Percentiles rank a stretch among this genome's conserved stretches.
Evolutionary conservation across 2,888 invertebrate genomes (phyloP).

Genomic region (Chelonus formosanus): DNA sequence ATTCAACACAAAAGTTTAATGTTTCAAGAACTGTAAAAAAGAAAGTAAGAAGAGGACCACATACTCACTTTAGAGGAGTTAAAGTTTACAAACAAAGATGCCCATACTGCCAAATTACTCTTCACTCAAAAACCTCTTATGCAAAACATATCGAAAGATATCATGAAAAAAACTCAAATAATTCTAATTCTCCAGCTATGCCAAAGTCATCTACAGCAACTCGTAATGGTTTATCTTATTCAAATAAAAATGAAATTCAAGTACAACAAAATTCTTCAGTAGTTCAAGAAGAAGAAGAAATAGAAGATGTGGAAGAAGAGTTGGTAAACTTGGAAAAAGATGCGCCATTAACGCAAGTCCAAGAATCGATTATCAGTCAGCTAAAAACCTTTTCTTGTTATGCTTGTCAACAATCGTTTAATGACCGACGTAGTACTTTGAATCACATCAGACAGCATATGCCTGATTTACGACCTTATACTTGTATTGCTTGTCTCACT

Average conservation of each 20-base stretch:
- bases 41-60: conserved; percentile 52
- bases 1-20: conserved; percentile 52
- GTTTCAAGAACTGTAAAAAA: conserved; percentile 41
- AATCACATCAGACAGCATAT: conserved; percentile 61
- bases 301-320: conserved; percentile 52
- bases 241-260: conserved; percentile 7
- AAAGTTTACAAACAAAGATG: conserved; percentile 57
- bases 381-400: conserved; percentile 62
- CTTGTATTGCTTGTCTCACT: conserved; percentile 61
- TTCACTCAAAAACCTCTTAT: conserved; percentile 58
- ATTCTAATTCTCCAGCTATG: background rate
- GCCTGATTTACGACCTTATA: conserved; percentile 58
- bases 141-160: conserved; percentile 58
- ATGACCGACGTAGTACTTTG: conserved; percentile 56
- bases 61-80: conserved; percentile 55
- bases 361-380: conserved; percentile 61
- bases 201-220: conserved; percentile 10
- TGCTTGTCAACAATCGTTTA: conserved; percentile 53
- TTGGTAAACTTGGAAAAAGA: conserved; percentile 53
- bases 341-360: conserved; percentile 56
- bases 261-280: conserved; percentile 21
- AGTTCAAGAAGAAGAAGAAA: conserved; percentile 32
- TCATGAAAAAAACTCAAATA: conserved; percentile 43
- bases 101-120: conserved; percentile 53
- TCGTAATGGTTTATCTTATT: conserved; percentile 9